phyloP scores from a whole-genome alignment of 2,797 vertebrate genomes.

The Eleutherodactylus coqui region DNA sequence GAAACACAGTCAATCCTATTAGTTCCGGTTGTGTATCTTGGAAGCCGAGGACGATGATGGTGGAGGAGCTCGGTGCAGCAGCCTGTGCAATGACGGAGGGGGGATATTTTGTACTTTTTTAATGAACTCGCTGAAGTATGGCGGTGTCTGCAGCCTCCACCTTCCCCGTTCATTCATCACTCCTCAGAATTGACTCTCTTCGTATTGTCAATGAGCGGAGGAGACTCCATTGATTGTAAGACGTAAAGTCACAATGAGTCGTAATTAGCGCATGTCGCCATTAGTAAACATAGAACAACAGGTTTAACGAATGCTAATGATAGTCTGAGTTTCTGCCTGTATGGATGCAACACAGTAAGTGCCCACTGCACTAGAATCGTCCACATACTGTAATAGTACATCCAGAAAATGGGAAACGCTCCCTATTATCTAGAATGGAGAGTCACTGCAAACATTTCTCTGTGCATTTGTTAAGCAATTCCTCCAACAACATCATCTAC shows the following conservation, averaged over 20 bases:
- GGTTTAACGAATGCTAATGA: background rate
- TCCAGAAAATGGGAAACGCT: too few relatives aligned
- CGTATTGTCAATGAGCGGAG: background rate
- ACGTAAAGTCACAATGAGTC: background rate
- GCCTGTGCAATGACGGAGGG: background rate
- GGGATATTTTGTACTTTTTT: background rate
- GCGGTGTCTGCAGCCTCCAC: background rate
- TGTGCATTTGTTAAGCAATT: too few relatives aligned
- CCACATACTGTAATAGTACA: too few relatives aligned
- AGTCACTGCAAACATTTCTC: too few relatives aligned
- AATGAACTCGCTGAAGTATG: background rate
- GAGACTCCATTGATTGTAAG: background rate
- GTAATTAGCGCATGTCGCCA: background rate
- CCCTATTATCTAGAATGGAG: too few relatives aligned
- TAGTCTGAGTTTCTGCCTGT: background rate
- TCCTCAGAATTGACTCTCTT: background rate
- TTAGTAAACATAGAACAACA: background rate
- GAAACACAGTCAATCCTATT: constrained; percentile 92
- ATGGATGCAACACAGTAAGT: background rate
- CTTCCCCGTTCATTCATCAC: background rate
- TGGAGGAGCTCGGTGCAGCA: constrained; percentile 41
- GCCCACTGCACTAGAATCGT: too few relatives aligned
- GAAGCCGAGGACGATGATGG: constrained; percentile 73
- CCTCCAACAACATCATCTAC: too few relatives aligned
- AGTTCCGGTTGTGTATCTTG: constrained; percentile 85